Evolutionary conservation across 2,888 invertebrate species (phyloP), one percentile per base, ranked within the genome.

Genomic region (Schrankia costaestrigalis): DNA sequence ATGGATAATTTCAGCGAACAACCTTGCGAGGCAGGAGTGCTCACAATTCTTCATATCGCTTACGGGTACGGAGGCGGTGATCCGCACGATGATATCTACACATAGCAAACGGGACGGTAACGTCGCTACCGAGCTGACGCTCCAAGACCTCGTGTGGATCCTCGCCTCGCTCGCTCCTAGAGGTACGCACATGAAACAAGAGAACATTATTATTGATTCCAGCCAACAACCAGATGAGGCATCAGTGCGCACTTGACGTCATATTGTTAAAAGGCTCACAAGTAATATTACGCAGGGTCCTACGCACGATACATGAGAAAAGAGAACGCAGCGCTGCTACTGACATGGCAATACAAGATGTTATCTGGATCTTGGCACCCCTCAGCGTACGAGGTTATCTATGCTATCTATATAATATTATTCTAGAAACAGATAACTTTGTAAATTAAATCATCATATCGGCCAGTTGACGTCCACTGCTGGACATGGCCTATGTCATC

Each of bases 131-230:
- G 91, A 91, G 61, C 69, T 87, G 43, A 78, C 90, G 57, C 65
- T 90, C 54, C 89, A 90, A 56, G 91, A 91, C 71, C 79, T 90
- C 49, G 76, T 91, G 41, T 91, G 91, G 90, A 87, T 90, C 58
- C 73, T 91, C 50, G 89, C 90, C 65, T 88, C 91, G 55, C 75
- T 91, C 45, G 83, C 90, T 11, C 84, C 89, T 19, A 85, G 78
- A 89, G 90, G 90, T 90, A 80, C 52, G 57, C 35, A 41, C 34
- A 37, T 26, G n/a, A n/a, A n/a, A 15, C 21, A 29, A 60, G 53
- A 66, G 27, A 8, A 21, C 29, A 40, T 10, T 13, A n/a, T 35
- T 47, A 29, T 53, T 68, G 54, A 40, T 84, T 86, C 35, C 78
- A 90, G 90, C 78, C 31, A 87, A 83, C 70, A 89, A 86, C 68